These are phyloP conservation scores for Onthophagus sagittarius DNA, from an alignment of 2,888 invertebrate species.

Conservation along the genomic window DNA sequence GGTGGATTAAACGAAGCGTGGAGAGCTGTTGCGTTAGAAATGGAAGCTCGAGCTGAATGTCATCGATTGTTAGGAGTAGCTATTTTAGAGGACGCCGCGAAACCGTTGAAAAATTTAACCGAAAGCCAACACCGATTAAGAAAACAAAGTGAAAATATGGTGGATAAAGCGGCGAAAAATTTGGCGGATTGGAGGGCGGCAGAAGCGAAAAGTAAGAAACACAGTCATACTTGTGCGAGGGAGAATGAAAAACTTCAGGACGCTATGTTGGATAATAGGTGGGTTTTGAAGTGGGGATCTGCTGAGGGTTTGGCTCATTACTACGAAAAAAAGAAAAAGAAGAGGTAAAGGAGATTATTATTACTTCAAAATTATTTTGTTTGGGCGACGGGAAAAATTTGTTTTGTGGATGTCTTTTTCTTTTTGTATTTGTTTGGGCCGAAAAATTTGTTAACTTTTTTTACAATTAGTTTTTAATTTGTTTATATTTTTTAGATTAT, in stretches of 20 bases:
- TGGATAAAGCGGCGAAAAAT: slow-evolving; percentile 80
- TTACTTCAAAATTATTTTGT: neutral
- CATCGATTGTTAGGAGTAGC: slow-evolving; percentile 65
- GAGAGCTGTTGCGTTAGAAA: slow-evolving; percentile 86
- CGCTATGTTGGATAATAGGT: slow-evolving; percentile 58
- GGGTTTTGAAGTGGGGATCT: slow-evolving; percentile 22
- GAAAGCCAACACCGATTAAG: slow-evolving; percentile 69
- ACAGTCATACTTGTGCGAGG: slow-evolving; percentile 79
- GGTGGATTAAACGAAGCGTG: slow-evolving; percentile 85
- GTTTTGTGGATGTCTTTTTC: neutral
- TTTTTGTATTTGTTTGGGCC: neutral
- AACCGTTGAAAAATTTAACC: slow-evolving; percentile 73
- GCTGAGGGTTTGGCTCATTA: slow-evolving; percentile 4
- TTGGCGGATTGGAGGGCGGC: slow-evolving; percentile 81
- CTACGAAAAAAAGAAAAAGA: neutral
- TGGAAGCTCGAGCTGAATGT: slow-evolving; percentile 87
- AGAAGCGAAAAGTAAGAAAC: slow-evolving; percentile 86
- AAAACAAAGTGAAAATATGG: slow-evolving; percentile 71
- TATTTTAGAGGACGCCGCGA: slow-evolving; percentile 82
- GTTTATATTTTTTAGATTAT: slow-evolving; percentile 38
- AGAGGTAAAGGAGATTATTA: neutral
- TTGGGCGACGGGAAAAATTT: neutral
- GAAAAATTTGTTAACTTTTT: too few relatives aligned
- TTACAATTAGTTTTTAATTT: too few relatives aligned
- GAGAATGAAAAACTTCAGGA: slow-evolving; percentile 92